phyloP scores from a whole-genome alignment of 2,888 invertebrate genomes.

The Calameuta pallipes region DNA sequence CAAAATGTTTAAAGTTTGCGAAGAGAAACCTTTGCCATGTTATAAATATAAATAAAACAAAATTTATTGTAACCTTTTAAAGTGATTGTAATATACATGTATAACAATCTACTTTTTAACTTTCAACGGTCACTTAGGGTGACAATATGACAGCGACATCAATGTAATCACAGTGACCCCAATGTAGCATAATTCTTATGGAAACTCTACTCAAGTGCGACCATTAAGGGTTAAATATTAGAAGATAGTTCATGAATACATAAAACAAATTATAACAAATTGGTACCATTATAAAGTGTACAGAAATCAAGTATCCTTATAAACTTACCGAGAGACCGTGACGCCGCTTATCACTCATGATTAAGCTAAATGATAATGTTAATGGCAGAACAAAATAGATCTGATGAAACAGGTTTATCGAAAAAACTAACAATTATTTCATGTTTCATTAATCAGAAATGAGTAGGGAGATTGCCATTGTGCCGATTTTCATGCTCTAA shows the following conservation, averaged over 20 bases:
- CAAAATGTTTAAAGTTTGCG: neutral
- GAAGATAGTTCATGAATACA: neutral
- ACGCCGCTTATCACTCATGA: conserved; percentile 42
- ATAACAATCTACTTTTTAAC: too few relatives aligned
- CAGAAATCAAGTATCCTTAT: neutral
- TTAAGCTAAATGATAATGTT: neutral
- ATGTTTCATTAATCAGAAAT: neutral
- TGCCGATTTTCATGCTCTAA: too few relatives aligned
- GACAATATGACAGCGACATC: too few relatives aligned
- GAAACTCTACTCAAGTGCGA: too few relatives aligned
- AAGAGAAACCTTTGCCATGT: neutral
- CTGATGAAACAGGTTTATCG: neutral
- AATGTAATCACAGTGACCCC: too few relatives aligned
- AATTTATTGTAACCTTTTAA: too few relatives aligned
- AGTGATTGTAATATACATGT: too few relatives aligned
- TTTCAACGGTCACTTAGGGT: too few relatives aligned
- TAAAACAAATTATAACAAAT: neutral
- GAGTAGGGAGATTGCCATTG: too few relatives aligned
- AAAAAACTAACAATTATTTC: neutral
- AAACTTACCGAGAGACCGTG: conserved; percentile 50
- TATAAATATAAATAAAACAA: conserved; percentile 1
- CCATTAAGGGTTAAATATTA: neutral
- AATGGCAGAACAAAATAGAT: neutral
- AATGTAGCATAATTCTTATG: too few relatives aligned
- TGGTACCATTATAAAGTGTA: neutral